A percentile compares a stretch with the other conserved stretches of the same genome.
Evolutionary conservation across 2,113 vertebrate species (phyloP).

Genomic region (Lepisosteus oculatus): DNA sequence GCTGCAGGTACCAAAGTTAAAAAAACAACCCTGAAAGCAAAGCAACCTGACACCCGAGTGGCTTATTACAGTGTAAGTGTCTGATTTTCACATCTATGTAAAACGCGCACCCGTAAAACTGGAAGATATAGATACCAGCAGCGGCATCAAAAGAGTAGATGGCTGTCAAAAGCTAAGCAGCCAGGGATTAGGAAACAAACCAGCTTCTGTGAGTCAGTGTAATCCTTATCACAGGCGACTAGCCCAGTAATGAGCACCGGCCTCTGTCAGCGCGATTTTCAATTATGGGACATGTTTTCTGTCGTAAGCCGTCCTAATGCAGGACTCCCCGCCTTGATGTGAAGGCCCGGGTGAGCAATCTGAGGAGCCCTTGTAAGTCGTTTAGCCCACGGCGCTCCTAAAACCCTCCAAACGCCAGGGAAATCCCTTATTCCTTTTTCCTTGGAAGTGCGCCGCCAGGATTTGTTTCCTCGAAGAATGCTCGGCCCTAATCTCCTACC

Average conservation of each 20-base stretch:
- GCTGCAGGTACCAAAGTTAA: too few species aligned
- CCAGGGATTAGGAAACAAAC: constrained; percentile 67
- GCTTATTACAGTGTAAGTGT: too few species aligned
- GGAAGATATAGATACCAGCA: background rate
- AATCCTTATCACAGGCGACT: constrained; percentile 65
- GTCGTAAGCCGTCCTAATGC: constrained; percentile 81
- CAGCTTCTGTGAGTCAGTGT: constrained; percentile 67
- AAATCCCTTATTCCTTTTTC: constrained; percentile 67
- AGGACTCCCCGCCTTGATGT: constrained; percentile 64
- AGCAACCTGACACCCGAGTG: too few species aligned
- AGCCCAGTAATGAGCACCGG: constrained; percentile 51
- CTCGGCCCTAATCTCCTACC: constrained; percentile 67
- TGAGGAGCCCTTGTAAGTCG: constrained; percentile 73
- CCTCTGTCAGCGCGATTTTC: constrained; percentile 67
- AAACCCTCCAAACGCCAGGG: constrained; percentile 73
- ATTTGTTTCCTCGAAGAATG: constrained; percentile 77
- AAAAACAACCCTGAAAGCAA: too few species aligned
- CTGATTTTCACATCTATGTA: too few species aligned
- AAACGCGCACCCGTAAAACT: too few species aligned
- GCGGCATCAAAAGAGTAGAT: constrained; percentile 1
- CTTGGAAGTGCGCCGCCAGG: constrained; percentile 75
- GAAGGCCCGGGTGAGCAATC: constrained; percentile 72
- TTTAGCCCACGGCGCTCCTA: constrained; percentile 77
- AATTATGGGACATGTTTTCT: constrained; percentile 75
- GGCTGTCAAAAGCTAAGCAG: constrained; percentile 6